phyloP scores from a whole-genome alignment of 1,140 invertebrate genomes.

The roundworm (Caenorhabditis elegans) region DNA sequence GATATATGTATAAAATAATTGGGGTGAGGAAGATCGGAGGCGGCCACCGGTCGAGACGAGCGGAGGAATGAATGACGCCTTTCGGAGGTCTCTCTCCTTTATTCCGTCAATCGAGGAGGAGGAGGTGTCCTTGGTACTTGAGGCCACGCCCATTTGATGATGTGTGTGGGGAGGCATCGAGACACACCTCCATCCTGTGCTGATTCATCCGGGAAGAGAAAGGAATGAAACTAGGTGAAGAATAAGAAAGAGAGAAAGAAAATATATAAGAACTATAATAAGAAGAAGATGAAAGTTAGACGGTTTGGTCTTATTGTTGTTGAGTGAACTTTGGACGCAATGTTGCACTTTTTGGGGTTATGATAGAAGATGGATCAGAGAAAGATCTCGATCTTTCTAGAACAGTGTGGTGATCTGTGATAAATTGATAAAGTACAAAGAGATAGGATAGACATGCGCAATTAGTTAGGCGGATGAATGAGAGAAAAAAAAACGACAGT shows the following conservation, averaged over 20 bases:
- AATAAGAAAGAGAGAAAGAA: too few relatives aligned
- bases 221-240: not conserved
- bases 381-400: not conserved
- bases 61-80: not conserved
- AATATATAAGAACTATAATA: too few relatives aligned
- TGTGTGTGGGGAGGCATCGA: not conserved
- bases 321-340: not conserved
- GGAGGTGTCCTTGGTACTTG: constrained; percentile 18
- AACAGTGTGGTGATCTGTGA: not conserved
- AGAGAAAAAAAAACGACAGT: not conserved
- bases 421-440: constrained; percentile 1
- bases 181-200: not conserved
- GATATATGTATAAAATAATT: not conserved
- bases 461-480: not conserved
- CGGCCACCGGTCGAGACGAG: not conserved
- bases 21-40: not conserved
- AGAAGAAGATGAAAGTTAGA: not conserved
- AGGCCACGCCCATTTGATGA: not conserved
- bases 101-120: not conserved
- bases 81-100: not conserved
- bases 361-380: not conserved
- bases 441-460: not conserved
- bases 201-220: not conserved
- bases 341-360: not conserved
- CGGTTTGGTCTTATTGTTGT: not conserved